Evolutionary conservation across 2,797 vertebrate species (phyloP), one percentile per base, ranked within the genome.

Genomic region (Strix occidentalis): DNA sequence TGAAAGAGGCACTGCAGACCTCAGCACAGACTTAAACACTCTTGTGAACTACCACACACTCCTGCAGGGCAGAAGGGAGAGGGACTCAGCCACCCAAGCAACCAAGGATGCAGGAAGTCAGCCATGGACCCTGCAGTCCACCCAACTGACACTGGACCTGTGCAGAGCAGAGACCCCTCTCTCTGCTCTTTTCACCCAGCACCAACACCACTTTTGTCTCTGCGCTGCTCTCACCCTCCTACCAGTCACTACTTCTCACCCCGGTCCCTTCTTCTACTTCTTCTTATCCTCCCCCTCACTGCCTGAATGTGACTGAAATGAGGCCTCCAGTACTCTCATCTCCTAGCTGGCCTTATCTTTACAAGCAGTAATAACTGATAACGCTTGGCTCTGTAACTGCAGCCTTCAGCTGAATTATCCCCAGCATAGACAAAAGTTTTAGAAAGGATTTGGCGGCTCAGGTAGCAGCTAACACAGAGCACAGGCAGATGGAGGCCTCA

Each of bases 361-460:
- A 18, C 5, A n/a, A 93, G 60, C 56, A 68, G 48, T 11, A 72
- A 53, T 33, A 48, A 72, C 77, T 65, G 66, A 76, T 39, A 86
- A 88, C 1, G 1, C 45, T 87, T 66, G 70, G 74, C 66, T 92
- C 60, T 6, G 3, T 53, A 75, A 61, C 63, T 50, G n/a, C 88
- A 69, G 88, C 90, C 84, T 94, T 95, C 94, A 87, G 78, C 53
- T 90, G 60, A 74, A 94, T 70, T 83, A 90, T 77, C 51, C 21
- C n/a, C 81, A 26, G 56, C 63, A 28, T 0, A 69, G 35, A 37
- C 63, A 15, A 35, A 90, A 82, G 41, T 64, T 93, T 77, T 39
- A 74, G 37, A 84, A 66, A 84, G 64, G 81, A 89, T 84, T 17
- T 96, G 96, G 86, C 96, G 93, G 90, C 75, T 93, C 88, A 84